Evolutionary conservation across 2,888 invertebrate genomes (phyloP).

Genomic region (Chrysolina haemoptera): DNA sequence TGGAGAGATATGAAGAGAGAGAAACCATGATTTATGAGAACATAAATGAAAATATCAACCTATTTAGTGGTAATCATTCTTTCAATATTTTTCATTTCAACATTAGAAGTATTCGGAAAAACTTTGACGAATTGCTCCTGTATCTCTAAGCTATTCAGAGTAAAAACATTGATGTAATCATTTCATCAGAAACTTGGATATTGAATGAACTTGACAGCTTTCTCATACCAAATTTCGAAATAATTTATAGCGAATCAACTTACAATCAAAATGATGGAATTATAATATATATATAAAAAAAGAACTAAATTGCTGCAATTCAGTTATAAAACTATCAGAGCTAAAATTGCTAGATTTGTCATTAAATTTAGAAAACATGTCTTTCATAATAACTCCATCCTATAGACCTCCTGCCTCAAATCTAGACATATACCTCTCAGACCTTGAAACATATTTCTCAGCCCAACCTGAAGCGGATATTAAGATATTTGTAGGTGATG

Average conservation of each 20-base stretch:
- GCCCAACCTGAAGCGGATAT: not conserved
- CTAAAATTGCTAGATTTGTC: not conserved
- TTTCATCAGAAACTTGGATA: conserved; percentile 13
- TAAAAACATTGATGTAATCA: conserved; percentile 4
- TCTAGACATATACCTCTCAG: not conserved
- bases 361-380: not conserved
- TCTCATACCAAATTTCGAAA: not conserved
- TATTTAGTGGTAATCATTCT: not conserved
- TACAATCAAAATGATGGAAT: not conserved
- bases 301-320: not conserved
- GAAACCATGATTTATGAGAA: no score
- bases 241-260: not conserved
- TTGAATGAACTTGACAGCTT: not conserved
- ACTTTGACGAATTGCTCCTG: conserved; percentile 3
- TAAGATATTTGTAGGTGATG: not conserved
- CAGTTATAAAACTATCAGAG: not conserved
- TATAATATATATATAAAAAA: not conserved
- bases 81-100: conserved; percentile 13
- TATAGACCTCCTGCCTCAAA: not conserved
- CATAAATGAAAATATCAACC: not conserved
- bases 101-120: not conserved
- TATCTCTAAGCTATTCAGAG: not conserved
- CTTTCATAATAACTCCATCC: not conserved
- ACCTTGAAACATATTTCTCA: not conserved
- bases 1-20: no score